Evolutionary conservation across 92 coral and sea anemone genomes (phyloP).

Genomic region (Nematostella vectensis): DNA sequence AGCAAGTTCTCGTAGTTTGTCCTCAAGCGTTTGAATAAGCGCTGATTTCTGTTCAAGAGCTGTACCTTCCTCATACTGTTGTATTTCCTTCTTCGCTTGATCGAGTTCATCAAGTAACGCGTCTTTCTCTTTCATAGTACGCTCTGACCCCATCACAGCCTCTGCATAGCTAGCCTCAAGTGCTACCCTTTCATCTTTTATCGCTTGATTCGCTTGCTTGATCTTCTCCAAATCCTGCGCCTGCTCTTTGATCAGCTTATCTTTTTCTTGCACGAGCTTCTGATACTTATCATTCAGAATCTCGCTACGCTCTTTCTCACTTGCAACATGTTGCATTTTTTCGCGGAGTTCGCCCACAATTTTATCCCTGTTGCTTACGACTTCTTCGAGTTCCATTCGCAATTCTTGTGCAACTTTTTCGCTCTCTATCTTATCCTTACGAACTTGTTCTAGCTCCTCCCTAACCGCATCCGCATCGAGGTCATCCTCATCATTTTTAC

Average conservation of each 20-base stretch:
- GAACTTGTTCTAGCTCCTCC: slow-evolving; percentile 47
- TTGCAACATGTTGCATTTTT: slow-evolving; percentile 29
- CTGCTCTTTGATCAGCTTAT: slow-evolving; percentile 36
- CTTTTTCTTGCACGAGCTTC: slow-evolving; percentile 54
- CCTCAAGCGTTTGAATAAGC: slow-evolving; percentile 8
- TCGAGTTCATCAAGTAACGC: neutral
- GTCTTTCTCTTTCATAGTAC: slow-evolving; percentile 5
- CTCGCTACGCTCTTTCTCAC: slow-evolving; percentile 46
- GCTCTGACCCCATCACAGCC: slow-evolving; percentile 9
- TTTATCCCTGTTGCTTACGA: slow-evolving; percentile 57
- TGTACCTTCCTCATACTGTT: slow-evolving; percentile 5
- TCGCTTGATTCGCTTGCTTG: neutral
- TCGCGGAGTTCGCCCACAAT: slow-evolving; percentile 34
- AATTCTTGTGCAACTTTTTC: slow-evolving; percentile 54
- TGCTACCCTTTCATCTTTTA: slow-evolving; percentile 12
- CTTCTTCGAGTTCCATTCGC: slow-evolving; percentile 51
- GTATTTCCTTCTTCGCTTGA: neutral
- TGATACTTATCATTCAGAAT: slow-evolving; percentile 32
- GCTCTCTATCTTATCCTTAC: slow-evolving; percentile 48
- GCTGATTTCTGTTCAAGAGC: slow-evolving; percentile 7
- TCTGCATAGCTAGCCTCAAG: slow-evolving; percentile 4
- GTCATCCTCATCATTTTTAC: slow-evolving; percentile 26
- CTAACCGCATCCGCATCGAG: slow-evolving; percentile 29
- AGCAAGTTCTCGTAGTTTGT: neutral
- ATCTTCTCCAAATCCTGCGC: slow-evolving; percentile 10